phyloP scores from a whole-genome alignment of 1,140 invertebrate species.

The Lycorma delicatula region DNA sequence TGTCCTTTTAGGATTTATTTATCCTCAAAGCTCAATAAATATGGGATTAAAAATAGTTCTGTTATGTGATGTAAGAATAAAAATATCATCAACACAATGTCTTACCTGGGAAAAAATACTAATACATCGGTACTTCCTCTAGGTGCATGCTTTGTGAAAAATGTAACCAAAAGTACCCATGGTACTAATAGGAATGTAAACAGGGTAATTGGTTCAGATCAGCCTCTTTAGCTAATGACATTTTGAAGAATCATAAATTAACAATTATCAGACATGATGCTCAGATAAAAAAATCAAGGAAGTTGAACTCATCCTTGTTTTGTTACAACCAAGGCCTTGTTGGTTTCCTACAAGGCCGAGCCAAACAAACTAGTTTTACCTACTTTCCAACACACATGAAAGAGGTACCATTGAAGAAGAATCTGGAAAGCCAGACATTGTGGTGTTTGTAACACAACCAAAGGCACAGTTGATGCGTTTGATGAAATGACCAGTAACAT shows the following conservation, averaged over 20 bases:
- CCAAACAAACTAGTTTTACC: not conserved
- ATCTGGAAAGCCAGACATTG: slow-evolving; percentile 37
- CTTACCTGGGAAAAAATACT: slow-evolving; percentile 33
- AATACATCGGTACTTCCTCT: not conserved
- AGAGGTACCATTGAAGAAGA: not conserved
- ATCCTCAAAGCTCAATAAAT: slow-evolving; percentile 30
- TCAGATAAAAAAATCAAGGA: too few relatives aligned
- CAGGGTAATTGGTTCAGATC: slow-evolving; percentile 33
- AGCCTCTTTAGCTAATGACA: slow-evolving; percentile 14
- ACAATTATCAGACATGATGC: slow-evolving; percentile 21
- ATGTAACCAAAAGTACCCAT: slow-evolving; percentile 19
- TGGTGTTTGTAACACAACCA: slow-evolving; percentile 38
- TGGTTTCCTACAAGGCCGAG: not conserved
- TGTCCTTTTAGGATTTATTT: slow-evolving; percentile 39
- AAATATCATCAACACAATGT: slow-evolving; percentile 32
- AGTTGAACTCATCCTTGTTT: not conserved
- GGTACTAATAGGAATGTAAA: slow-evolving; percentile 31
- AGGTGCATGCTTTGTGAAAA: slow-evolving; percentile 24
- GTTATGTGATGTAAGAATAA: slow-evolving; percentile 30
- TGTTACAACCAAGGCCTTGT: not conserved
- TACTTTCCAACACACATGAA: slow-evolving; percentile 1
- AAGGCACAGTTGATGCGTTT: slow-evolving; percentile 26
- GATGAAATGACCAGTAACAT: slow-evolving; percentile 3
- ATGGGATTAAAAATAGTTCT: slow-evolving; percentile 38
- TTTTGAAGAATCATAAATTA: slow-evolving; percentile 26